Percentiles rank a stretch among this genome's conserved stretches.
Conservation (phyloP, 2,797 vertebrate genomes). For the Aythya fuligula region DNA sequence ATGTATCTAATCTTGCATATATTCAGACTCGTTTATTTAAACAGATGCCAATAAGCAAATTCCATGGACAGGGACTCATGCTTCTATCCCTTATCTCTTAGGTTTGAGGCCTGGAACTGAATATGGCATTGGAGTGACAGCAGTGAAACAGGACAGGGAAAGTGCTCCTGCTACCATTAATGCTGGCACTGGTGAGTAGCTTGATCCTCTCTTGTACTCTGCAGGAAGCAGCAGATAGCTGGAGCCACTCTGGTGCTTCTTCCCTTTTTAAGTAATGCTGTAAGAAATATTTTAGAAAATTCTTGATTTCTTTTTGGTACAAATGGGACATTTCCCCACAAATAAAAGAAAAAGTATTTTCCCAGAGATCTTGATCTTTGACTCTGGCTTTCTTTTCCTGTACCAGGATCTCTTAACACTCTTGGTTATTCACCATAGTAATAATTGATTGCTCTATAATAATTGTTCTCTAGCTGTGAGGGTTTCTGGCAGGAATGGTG, state of each 20-base stretch:
- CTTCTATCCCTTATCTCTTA: conserved; percentile 40
- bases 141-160: conserved; percentile 91
- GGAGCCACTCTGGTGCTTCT: neutral
- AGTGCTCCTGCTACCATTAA: conserved; percentile 94
- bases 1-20: neutral
- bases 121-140: conserved; percentile 97
- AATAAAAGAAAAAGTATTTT: neutral
- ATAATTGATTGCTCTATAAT: neutral
- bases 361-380: neutral
- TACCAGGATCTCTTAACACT: neutral
- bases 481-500: neutral
- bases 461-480: neutral
- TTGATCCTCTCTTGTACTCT: neutral
- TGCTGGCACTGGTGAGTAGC: conserved; percentile 89
- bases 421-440: neutral
- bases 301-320: neutral
- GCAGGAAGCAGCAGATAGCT: neutral
- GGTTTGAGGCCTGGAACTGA: conserved; percentile 93
- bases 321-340: neutral
- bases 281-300: neutral
- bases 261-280: neutral
- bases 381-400: neutral
- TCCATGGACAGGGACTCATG: neutral
- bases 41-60: fast-evolving
- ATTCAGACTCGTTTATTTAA: neutral